Percentiles rank a stretch among this genome's conserved stretches.
phyloP scores from a whole-genome alignment of 2,888 invertebrate genomes.

The Troides aeacus region DNA sequence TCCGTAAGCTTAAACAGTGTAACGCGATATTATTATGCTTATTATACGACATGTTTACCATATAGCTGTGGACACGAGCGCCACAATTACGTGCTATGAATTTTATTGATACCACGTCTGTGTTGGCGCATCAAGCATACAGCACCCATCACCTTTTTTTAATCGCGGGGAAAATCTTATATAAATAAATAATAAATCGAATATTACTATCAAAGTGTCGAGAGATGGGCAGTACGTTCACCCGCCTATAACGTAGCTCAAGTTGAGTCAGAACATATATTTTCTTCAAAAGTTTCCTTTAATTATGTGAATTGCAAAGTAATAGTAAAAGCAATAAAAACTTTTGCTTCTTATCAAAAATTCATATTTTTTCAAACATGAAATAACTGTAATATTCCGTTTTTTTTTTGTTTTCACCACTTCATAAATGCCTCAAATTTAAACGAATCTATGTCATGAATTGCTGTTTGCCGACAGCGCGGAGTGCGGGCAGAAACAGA shows the following conservation, averaged over 20 bases:
- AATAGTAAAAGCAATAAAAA: too few relatives aligned
- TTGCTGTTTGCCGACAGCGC: neutral
- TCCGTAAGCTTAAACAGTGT: slow-evolving; percentile 1
- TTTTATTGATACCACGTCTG: slow-evolving; percentile 38
- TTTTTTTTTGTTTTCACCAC: neutral
- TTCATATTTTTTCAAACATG: too few relatives aligned
- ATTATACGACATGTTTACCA: slow-evolving; percentile 39
- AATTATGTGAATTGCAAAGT: too few relatives aligned
- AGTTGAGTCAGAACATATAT: too few relatives aligned
- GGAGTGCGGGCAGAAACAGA: neutral
- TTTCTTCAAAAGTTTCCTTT: too few relatives aligned
- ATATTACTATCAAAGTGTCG: slow-evolving; percentile 5
- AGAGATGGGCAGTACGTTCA: too few relatives aligned
- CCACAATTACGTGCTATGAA: slow-evolving; percentile 49
- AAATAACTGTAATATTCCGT: neutral
- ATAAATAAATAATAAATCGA: slow-evolving; percentile 9
- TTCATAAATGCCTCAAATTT: neutral
- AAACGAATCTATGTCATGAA: neutral
- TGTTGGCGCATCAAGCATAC: slow-evolving; percentile 11
- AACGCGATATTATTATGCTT: slow-evolving; percentile 19
- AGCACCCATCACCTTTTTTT: slow-evolving; percentile 11
- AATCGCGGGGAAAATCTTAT: neutral
- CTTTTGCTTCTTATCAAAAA: too few relatives aligned
- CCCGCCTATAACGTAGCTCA: too few relatives aligned
- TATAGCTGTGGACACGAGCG: slow-evolving; percentile 46